phyloP scores from a whole-genome alignment of 2,888 invertebrate species.

The Charanyca ferruginea region DNA sequence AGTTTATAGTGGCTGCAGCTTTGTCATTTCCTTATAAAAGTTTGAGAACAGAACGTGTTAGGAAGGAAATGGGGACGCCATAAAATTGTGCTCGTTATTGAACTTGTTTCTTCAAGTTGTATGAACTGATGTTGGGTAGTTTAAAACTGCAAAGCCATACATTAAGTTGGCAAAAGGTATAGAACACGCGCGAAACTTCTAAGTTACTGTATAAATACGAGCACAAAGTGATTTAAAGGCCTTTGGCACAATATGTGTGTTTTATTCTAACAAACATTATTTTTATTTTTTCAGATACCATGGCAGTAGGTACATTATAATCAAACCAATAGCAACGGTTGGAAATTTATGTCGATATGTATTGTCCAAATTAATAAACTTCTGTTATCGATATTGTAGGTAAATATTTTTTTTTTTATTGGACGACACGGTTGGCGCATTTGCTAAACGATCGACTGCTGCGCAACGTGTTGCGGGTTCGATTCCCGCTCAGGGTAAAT shows the following conservation, averaged over 20 bases:
- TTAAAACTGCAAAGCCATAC: conserved; percentile 32
- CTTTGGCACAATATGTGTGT: not conserved
- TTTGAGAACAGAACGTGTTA: conserved; percentile 52
- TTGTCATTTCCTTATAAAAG: conserved; percentile 72
- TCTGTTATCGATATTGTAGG: no score
- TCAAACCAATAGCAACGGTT: no score
- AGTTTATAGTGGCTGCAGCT: conserved; percentile 70
- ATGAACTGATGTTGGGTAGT: conserved; percentile 26
- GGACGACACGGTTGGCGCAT: no score
- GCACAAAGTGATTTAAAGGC: not conserved
- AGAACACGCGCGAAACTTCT: conserved; percentile 6
- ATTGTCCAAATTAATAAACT: no score
- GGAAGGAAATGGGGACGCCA: conserved; percentile 54
- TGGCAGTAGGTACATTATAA: no score
- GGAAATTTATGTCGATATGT: no score
- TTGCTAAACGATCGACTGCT: no score
- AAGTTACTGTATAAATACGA: conserved; percentile 13
- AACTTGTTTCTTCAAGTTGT: conserved; percentile 50
- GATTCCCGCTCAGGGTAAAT: no score
- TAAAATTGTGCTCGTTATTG: conserved; percentile 57
- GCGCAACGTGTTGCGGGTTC: no score
- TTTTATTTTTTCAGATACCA: no score
- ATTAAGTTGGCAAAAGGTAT: conserved; percentile 26
- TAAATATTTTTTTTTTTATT: no score
- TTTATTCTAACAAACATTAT: not conserved